phyloP scores from a whole-genome alignment of 2,888 invertebrate species.

The Chesias legatella region DNA sequence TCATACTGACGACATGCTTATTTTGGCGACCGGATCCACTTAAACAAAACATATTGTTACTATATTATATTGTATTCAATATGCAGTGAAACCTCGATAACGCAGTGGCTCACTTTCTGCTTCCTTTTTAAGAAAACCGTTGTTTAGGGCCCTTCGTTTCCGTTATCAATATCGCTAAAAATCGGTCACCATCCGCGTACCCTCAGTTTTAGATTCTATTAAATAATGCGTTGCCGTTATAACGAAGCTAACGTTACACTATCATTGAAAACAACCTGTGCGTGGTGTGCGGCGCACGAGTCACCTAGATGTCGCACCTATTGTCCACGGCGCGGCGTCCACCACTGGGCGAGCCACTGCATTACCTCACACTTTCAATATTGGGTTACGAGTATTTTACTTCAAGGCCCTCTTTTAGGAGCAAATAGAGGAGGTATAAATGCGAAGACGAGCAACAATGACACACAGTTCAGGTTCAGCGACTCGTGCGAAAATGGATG shows the following conservation, averaged over 20 bases:
- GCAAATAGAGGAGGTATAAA: slow-evolving; percentile 77
- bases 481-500: slow-evolving; percentile 69
- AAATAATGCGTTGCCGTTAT: slow-evolving; percentile 33
- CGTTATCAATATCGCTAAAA: slow-evolving; percentile 13
- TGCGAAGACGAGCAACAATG: slow-evolving; percentile 67
- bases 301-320: slow-evolving; percentile 79
- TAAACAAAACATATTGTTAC: too few relatives aligned
- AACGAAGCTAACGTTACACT: slow-evolving; percentile 30
- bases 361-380: slow-evolving; percentile 79
- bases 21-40: slow-evolving; percentile 10
- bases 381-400: slow-evolving; percentile 79
- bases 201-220: slow-evolving; percentile 30
- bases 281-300: slow-evolving; percentile 56
- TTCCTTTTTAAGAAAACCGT: too few relatives aligned
- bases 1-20: slow-evolving; percentile 14
- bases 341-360: slow-evolving; percentile 70
- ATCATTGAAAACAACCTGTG: slow-evolving; percentile 63
- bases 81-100: too few relatives aligned
- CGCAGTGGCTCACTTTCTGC: too few relatives aligned
- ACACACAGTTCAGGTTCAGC: slow-evolving; percentile 64
- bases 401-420: slow-evolving; percentile 76
- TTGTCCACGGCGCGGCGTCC: slow-evolving; percentile 63
- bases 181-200: slow-evolving; percentile 27
- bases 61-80: too few relatives aligned
- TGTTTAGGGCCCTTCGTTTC: not conserved